These are phyloP conservation scores for Strigops habroptila DNA, from an alignment of 2,113 vertebrate genomes.

Conservation along the genomic window DNA sequence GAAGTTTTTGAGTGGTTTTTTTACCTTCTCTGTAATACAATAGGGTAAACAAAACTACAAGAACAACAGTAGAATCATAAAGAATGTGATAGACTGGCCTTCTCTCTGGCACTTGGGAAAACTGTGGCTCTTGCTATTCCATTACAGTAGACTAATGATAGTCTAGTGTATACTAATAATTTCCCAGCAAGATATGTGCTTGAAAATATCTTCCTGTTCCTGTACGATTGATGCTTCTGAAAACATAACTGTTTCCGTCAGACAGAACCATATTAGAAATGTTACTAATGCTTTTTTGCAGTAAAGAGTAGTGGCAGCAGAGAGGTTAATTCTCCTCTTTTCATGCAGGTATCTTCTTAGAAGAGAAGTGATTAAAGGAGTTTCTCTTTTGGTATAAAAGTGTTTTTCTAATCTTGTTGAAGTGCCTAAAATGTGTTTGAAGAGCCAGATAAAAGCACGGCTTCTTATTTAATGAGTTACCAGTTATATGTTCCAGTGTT, in stretches of 20 bases:
- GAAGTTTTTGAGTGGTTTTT: neutral
- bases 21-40: neutral
- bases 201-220: neutral
- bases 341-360: constrained; percentile 51
- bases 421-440: constrained; percentile 66
- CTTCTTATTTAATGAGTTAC: constrained; percentile 58
- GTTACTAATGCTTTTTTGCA: neutral
- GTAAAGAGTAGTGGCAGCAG: constrained; percentile 7
- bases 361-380: constrained; percentile 62
- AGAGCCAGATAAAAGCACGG: constrained; percentile 59
- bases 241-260: constrained; percentile 32
- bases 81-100: neutral
- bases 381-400: constrained; percentile 55
- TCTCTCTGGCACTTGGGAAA: neutral
- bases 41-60: neutral
- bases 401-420: constrained; percentile 62
- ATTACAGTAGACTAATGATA: neutral
- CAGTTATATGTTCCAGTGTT: constrained; percentile 23
- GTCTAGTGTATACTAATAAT: constrained; percentile 30
- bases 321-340: constrained; percentile 55
- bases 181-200: neutral
- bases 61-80: neutral
- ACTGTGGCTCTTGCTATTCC: neutral
- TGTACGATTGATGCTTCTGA: constrained; percentile 19
- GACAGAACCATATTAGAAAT: constrained; percentile 32